Conservation (phyloP, 1,140 invertebrate species). For the Argopecten irradians region DNA sequence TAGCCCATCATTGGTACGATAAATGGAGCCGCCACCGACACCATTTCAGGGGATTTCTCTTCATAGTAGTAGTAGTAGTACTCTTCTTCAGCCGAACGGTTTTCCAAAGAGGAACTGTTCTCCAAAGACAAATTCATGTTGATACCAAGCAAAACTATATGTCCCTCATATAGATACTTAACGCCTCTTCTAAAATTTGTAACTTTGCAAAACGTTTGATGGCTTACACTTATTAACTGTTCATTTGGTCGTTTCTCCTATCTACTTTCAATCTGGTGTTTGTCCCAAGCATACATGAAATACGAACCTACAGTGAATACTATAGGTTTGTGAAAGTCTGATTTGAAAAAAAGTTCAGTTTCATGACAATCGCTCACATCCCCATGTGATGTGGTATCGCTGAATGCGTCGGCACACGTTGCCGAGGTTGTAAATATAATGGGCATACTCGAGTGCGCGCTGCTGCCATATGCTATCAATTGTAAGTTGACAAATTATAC, state of each 20-base stretch:
- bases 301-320: too few species aligned
- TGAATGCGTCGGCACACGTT: not conserved
- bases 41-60: not conserved
- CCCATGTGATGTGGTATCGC: too few species aligned
- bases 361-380: not conserved
- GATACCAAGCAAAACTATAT: not conserved
- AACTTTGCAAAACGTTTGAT: too few species aligned
- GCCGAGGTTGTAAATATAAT: not conserved
- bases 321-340: not conserved
- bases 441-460: not conserved
- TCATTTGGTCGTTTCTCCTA: too few species aligned
- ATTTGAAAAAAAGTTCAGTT: not conserved
- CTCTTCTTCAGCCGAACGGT: not conserved
- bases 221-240: too few species aligned
- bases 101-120: not conserved
- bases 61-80: conserved; percentile 25
- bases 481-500: not conserved
- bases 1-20: not conserved
- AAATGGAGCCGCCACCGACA: not conserved
- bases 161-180: not conserved
- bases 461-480: not conserved
- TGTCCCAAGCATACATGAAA: too few species aligned
- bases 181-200: too few species aligned
- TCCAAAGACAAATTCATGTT: not conserved
- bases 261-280: too few species aligned